Evolutionary conservation across 37 sponge, comb jelly and placozoan species (phyloP).

Genomic region (Tethya wilhelma): DNA sequence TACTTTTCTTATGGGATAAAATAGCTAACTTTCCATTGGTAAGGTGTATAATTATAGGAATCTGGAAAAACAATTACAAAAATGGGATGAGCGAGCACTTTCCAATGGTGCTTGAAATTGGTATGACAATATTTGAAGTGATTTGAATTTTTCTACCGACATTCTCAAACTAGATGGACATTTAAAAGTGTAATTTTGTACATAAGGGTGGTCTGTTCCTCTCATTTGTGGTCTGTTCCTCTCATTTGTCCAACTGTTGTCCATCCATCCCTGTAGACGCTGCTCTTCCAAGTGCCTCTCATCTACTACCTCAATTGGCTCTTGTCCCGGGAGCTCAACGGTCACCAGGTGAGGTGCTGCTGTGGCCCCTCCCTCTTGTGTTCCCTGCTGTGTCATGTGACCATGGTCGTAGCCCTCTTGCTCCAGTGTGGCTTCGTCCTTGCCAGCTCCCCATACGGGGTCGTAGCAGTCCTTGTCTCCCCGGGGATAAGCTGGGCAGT

Average conservation of each 20-base stretch:
- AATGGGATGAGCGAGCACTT: no score
- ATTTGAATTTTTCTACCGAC: not conserved
- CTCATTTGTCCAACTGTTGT: not conserved
- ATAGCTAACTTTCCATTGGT: no score
- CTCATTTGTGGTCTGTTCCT: not conserved
- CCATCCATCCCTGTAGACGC: no score
- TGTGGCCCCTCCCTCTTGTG: not conserved
- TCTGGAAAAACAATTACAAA: no score
- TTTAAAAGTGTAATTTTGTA: no score
- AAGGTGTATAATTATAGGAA: no score
- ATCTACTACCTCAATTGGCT: constrained; percentile 34
- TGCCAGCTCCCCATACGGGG: constrained; percentile 67
- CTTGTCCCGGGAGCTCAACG: not conserved
- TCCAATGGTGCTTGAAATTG: no score
- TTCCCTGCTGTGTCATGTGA: not conserved
- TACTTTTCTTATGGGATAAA: not conserved
- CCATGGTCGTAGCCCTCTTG: constrained; percentile 11
- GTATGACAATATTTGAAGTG: not conserved
- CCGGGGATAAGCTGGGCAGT: constrained; percentile 62
- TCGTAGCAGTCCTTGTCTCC: constrained; percentile 21
- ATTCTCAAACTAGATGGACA: no score
- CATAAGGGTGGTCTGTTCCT: no score
- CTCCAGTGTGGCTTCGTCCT: no score
- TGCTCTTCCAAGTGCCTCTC: constrained; percentile 47
- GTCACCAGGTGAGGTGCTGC: not conserved